Evolutionary conservation across 2,113 vertebrate genomes (phyloP).

Genomic region (Chelonoidis abingdonii): DNA sequence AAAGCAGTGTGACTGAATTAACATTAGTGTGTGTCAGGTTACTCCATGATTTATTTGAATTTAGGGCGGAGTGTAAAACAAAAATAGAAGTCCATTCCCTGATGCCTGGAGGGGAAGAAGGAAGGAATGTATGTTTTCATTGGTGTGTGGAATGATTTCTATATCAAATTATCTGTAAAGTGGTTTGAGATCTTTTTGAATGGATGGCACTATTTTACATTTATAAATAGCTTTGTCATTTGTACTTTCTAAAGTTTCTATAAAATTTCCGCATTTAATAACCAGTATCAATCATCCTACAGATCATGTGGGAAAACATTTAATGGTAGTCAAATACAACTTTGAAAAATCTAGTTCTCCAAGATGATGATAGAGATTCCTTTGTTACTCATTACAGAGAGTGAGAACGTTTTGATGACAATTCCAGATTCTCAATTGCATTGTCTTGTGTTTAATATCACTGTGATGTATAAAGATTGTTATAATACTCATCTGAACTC

Average conservation of each 20-base stretch:
- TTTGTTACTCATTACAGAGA: not conserved
- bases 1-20: not conserved
- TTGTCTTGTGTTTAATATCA: not conserved
- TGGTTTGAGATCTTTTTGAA: not conserved
- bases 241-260: not conserved
- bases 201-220: not conserved
- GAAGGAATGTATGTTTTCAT: not conserved
- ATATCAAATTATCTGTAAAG: not conserved
- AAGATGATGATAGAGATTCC: not conserved
- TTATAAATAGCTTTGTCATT: not conserved
- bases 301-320: not conserved
- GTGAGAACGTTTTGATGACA: not conserved
- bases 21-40: not conserved
- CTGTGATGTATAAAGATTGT: not conserved
- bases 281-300: not conserved
- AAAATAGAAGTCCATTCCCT: not conserved
- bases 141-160: not conserved
- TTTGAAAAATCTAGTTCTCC: not conserved
- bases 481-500: not conserved
- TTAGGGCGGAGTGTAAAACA: not conserved
- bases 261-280: not conserved
- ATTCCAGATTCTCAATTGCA: not conserved
- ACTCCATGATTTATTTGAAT: not conserved
- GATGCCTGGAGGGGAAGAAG: not conserved
- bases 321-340: not conserved